Evolutionary conservation across 1,140 invertebrate species (phyloP), one percentile per base, ranked within the genome.

Genomic region (Radopholus similis): DNA sequence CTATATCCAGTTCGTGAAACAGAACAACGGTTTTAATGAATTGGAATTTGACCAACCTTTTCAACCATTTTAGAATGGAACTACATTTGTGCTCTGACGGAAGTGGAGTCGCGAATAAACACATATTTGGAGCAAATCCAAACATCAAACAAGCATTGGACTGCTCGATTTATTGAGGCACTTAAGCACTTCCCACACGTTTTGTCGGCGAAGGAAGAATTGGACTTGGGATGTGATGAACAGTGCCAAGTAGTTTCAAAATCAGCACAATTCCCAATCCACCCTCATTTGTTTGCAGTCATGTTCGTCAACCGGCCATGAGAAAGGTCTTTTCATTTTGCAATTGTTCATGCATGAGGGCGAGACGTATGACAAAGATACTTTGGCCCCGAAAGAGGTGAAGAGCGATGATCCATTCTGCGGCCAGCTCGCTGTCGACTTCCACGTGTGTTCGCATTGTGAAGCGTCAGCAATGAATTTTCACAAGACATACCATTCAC

Each of bases 11-110:
- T 23, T 15, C 23, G 28, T 68, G 32, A 63, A 53, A n/a, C 37
- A 51, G 2, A 68, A 65, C 15, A 70, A 66, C 40, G 66, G 66
- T 68, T 42, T n/a, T 40, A 18, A 28, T n/a, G 15, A 37, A 55
- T 47, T 28, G 34, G 34, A 58, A 5, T 1, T 18, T n/a, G 40
- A 65, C 23, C 9, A 21, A 35, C 4, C 15, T 59, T 40, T 21
- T 4, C 32, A 21, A 4, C 8, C 21, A 15, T 68, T 38, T 35
- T 49, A 68, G 66, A 68, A 21, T 68, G 66, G 66, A 70, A 35
- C 42, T 68, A 69, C 30, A 35, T 68, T 44, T 57, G 65, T 34
- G 47, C 66, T 11, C 32, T 68, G 32, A 68, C 15, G 4, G 66
- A 68, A 68, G 32, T 68, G 4, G 66, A 68, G 18, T 47, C 38